Evolutionary conservation across 2,888 invertebrate genomes (phyloP).

Genomic region (Agrilus biguttatus): DNA sequence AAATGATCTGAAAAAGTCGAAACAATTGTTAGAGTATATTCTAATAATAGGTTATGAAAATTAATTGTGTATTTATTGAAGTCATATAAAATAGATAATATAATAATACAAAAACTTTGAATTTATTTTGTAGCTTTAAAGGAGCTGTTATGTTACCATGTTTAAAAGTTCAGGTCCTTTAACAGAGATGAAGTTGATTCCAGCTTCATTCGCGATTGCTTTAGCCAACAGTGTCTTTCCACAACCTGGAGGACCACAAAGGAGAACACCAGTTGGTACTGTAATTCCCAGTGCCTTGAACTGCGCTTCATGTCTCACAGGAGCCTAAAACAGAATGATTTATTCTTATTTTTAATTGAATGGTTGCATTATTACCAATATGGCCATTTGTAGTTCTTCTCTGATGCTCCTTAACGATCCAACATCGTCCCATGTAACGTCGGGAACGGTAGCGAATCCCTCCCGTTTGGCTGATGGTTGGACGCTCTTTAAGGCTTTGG

Average conservation of each 20-base stretch:
- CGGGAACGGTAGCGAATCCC: slow-evolving; percentile 95
- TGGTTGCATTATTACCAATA: slow-evolving; percentile 41
- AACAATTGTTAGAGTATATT: no score
- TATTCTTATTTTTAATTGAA: not conserved
- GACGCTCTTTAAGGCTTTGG: slow-evolving; percentile 61
- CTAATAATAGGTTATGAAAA: no score
- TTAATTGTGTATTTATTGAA: no score
- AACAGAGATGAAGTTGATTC: slow-evolving; percentile 96
- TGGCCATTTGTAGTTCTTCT: slow-evolving; percentile 79
- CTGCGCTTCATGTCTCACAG: slow-evolving; percentile 74
- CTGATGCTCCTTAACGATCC: slow-evolving; percentile 82
- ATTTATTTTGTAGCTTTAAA: no score
- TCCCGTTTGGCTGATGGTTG: slow-evolving; percentile 92
- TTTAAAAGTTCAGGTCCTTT: slow-evolving; percentile 96
- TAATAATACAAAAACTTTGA: no score
- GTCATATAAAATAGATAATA: no score
- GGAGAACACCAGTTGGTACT: slow-evolving; percentile 75
- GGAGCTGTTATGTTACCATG: slow-evolving; percentile 52
- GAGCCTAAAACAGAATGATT: slow-evolving; percentile 44
- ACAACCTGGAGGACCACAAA: slow-evolving; percentile 95
- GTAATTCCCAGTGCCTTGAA: slow-evolving; percentile 65
- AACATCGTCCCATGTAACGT: slow-evolving; percentile 93
- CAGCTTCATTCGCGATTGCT: slow-evolving; percentile 96
- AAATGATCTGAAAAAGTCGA: no score
- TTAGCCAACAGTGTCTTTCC: slow-evolving; percentile 95